Evolutionary conservation across 2,888 invertebrate genomes (phyloP), one percentile per base, ranked within the genome.

Genomic region (Xiphydria camelus): DNA sequence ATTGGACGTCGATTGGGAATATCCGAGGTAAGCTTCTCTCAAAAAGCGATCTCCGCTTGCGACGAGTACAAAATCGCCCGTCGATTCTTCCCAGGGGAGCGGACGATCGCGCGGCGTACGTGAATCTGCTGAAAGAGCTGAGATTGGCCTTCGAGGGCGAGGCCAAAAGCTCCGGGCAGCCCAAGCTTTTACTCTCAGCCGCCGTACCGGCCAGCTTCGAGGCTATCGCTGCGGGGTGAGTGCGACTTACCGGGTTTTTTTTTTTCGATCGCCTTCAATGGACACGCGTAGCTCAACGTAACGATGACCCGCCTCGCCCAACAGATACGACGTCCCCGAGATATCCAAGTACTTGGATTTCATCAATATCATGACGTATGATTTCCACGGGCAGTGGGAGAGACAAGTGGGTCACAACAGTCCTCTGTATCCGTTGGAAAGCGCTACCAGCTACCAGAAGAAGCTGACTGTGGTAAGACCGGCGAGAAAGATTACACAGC

Each of bases 311-410:
- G n/a, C n/a, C n/a, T n/a, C n/a, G n/a, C n/a, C n/a, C n/a, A n/a
- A n/a, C 55, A 81, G 81, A 4, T 94, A 94, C 62, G 94, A 94
- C 62, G 94, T 94, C 0, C 91, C 91, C 0, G 94, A 94, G 77
- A 91, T 95, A 55, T 88, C 93, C 3, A 94, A 94, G 78, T 94
- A 92, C 70, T 80, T 94, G 66, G 94, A 95, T 77, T 93, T 90
- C 70, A 92, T 94, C 70, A 94, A 94, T 72, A 89, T 94, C 6
- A 94, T 94, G 94, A 93, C 94, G 0, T 95, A 94, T 68, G 94
- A 94, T 73, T 94, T 94, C 82, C 94, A 94, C 68, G 94, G 94
- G 0, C 92, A 93, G 70, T 94, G 94, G 94, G 94, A 94, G 72
- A 82, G 92, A 47, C 89, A 91, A 53, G 93, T 94, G 2, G 94